Percentiles rank a stretch among this genome's conserved stretches.
Conservation (phyloP, 2,888 invertebrate genomes). For the Patella depressa region DNA sequence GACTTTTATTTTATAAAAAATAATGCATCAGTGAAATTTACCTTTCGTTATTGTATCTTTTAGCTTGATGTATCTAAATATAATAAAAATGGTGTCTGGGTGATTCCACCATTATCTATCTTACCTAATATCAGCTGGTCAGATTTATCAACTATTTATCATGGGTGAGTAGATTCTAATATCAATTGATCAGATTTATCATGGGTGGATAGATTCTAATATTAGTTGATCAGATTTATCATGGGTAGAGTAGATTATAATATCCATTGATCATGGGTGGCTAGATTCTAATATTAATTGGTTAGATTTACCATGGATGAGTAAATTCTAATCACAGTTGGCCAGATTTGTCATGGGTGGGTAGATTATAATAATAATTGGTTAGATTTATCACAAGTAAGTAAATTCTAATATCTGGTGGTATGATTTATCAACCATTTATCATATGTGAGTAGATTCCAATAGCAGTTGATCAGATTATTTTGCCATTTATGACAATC, state of each 20-base stretch:
- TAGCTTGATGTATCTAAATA: neutral
- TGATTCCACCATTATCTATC: conserved; percentile 18
- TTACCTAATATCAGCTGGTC: conserved; percentile 33
- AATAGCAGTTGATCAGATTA: conserved; percentile 32
- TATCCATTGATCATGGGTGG: too few relatives aligned
- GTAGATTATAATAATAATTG: too few relatives aligned
- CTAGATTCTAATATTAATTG: conserved; percentile 25
- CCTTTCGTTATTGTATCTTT: neutral
- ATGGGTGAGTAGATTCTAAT: conserved; percentile 28
- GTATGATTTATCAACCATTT: too few relatives aligned
- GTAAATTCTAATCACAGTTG: neutral
- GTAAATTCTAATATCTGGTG: too few relatives aligned
- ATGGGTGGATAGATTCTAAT: too few relatives aligned
- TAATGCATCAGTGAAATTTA: too few relatives aligned
- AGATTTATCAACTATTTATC: conserved; percentile 37
- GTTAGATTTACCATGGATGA: conserved; percentile 40
- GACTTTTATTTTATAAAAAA: too few relatives aligned
- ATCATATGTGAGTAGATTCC: neutral
- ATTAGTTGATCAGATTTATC: too few relatives aligned
- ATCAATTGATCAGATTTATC: too few relatives aligned
- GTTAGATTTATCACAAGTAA: too few relatives aligned
- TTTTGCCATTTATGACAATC: conserved; percentile 33
- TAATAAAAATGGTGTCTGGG: neutral
- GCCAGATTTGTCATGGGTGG: too few relatives aligned
- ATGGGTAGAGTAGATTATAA: too few relatives aligned